phyloP scores from a whole-genome alignment of 2,888 invertebrate species.

The Platycheirus rosarum region DNA sequence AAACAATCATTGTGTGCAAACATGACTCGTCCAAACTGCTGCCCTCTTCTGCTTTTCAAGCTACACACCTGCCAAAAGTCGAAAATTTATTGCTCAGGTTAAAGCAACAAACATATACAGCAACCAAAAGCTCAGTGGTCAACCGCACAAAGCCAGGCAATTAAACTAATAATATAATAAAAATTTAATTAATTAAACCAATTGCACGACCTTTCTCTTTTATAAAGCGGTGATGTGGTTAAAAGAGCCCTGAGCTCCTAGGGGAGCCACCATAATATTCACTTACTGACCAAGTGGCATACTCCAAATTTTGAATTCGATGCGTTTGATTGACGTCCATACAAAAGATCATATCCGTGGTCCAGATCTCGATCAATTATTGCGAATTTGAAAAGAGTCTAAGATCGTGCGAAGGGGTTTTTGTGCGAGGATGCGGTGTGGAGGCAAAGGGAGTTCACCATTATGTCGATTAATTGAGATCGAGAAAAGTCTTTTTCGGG shows the following conservation, averaged over 20 bases:
- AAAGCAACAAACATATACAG: conserved; percentile 48
- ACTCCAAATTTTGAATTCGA: conserved; percentile 59
- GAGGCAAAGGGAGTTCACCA: conserved; percentile 18
- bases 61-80: conserved; percentile 62
- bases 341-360: conserved; percentile 60
- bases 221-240: conserved; percentile 18
- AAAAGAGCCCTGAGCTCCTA: conserved; percentile 11
- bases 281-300: conserved; percentile 35
- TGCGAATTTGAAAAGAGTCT: conserved; percentile 53
- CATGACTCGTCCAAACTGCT: conserved; percentile 21
- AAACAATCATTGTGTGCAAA: conserved; percentile 36
- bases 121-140: conserved; percentile 26
- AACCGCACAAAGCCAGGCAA: conserved; percentile 58
- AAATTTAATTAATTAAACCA: conserved; percentile 73
- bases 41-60: conserved; percentile 46
- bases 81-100: conserved; percentile 62
- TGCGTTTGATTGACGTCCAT: conserved; percentile 72
- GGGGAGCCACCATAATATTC: conserved; percentile 8
- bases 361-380: conserved; percentile 50
- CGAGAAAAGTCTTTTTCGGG: conserved; percentile 38
- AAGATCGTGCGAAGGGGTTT: conserved; percentile 23
- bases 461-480: conserved; percentile 57
- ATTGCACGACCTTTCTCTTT: conserved; percentile 73
- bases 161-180: conserved; percentile 73
- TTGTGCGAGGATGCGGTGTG: neutral